Base-by-base conservation (phyloP, 2,888 invertebrate species). In the Lissonota sp. region DNA sequence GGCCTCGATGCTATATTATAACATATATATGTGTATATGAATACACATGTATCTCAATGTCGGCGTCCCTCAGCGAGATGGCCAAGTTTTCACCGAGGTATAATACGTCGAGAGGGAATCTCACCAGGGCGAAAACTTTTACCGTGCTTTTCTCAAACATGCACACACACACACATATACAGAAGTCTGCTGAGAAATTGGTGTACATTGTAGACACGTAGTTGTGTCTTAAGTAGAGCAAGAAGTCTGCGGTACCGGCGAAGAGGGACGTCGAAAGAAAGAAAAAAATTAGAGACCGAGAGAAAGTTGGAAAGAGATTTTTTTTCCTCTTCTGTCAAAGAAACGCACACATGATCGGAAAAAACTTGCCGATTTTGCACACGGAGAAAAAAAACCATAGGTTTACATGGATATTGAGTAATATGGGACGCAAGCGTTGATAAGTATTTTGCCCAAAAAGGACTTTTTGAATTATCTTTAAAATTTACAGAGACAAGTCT, bases 111-210 rank as follows among this genome's bases (percentile, higher is more conserved):
- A 16, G 70, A 64, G 39, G 14, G 55, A 73, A 60, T 64, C 63
- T 58, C 70, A 37, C 37, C 46, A 42, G 46, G 26, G 53, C n/a
- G 70, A 70, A 80, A 80, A 80, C 63, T 73, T 80, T 75, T 73
- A 62, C 58, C 51, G 44, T 57, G n/a, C 70, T 60, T 51, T 57
- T 40, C 39, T 69, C 69, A 16, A 66, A 53, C 46, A n/a, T 6
- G 57, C 57, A 66, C 16, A 14, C 16, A 12, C 60, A 26, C 26
- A 14, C 16, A 12, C 60, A 26, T 3, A 26, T 26, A 26, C 1
- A 26, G 26, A 26, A 26, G 26, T 26, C 26, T 26, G 26, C 26
- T 26, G 26, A 44, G 10, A 44, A 44, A 44, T 6, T 10, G 6
- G 44, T 44, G 44, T 44, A 44, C 10, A 44, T 44, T 26, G 26